A percentile compares a stretch with the other conserved stretches of the same genome.
These are phyloP conservation scores for Dallia pectoralis DNA, from an alignment of 2,797 vertebrate genomes.

Conservation along the genomic window DNA sequence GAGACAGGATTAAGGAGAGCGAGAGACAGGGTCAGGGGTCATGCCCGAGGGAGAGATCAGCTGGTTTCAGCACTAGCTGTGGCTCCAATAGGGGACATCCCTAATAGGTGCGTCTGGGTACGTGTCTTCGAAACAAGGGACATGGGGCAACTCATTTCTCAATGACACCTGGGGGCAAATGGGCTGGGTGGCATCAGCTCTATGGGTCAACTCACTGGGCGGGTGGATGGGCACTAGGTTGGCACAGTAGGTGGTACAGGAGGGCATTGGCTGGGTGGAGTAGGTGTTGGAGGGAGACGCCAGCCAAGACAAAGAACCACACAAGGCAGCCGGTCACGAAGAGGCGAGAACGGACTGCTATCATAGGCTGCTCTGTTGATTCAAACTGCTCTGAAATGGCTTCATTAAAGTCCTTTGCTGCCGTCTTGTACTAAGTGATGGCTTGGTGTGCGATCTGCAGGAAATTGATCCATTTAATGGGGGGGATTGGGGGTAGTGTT, in stretches of 20 bases:
- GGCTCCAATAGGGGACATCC: constrained; percentile 50
- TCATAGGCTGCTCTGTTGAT: background rate
- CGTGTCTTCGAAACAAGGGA: constrained; percentile 43
- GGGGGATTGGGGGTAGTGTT: constrained; percentile 15
- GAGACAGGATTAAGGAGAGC: background rate
- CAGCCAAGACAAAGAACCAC: background rate
- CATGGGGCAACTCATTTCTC: constrained; percentile 3
- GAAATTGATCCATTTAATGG: constrained; percentile 31
- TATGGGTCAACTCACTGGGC: background rate
- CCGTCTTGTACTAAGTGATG: constrained; percentile 17
- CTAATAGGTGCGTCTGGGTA: constrained; percentile 47
- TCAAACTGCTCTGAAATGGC: background rate
- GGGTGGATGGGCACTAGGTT: background rate
- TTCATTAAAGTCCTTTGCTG: constrained; percentile 19
- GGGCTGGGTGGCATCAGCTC: background rate
- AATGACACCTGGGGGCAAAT: background rate
- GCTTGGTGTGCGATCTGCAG: constrained; percentile 34
- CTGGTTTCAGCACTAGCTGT: constrained; percentile 47
- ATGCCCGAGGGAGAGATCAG: constrained; percentile 31
- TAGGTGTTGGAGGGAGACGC: background rate
- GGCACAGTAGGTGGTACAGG: background rate
- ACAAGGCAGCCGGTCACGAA: background rate
- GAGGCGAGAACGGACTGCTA: background rate
- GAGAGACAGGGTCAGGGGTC: constrained; percentile 24
- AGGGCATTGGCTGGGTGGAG: constrained; percentile 1